These are phyloP conservation scores for Neostethus bicornis DNA, from an alignment of 2,797 vertebrate genomes.

Conservation along the genomic window DNA sequence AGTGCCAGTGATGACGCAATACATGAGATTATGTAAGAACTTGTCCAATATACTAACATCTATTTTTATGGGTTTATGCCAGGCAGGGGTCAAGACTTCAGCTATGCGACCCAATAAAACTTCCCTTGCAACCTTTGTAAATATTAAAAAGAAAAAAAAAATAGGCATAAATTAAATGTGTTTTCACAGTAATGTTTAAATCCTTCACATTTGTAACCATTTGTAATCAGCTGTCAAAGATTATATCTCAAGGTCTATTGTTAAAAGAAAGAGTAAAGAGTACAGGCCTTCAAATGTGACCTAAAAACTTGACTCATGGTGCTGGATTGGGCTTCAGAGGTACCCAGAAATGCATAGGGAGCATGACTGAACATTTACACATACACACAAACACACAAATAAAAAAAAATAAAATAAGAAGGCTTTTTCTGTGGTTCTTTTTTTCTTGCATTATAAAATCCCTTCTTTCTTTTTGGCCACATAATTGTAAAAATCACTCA, in stretches of 20 bases:
- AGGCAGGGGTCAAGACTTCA: neutral
- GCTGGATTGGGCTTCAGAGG: slow-evolving; percentile 67
- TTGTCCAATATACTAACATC: neutral
- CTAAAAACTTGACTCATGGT: neutral
- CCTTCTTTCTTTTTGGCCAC: slow-evolving; percentile 56
- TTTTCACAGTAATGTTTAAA: neutral
- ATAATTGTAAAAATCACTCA: slow-evolving; percentile 78
- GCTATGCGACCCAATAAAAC: too few species aligned
- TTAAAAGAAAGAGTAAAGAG: neutral
- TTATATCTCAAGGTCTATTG: neutral
- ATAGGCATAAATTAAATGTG: neutral
- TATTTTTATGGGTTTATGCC: too few species aligned
- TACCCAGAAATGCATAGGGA: slow-evolving; percentile 89
- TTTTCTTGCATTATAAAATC: slow-evolving; percentile 68
- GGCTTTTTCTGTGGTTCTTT: slow-evolving; percentile 58
- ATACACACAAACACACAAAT: slow-evolving; percentile 45
- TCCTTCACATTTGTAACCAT: neutral
- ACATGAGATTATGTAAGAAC: slow-evolving; percentile 27
- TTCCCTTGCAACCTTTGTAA: neutral
- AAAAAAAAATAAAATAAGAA: slow-evolving; percentile 66
- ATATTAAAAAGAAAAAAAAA: neutral
- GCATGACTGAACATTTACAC: slow-evolving; percentile 67
- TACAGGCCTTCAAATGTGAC: neutral
- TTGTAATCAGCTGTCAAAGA: neutral
- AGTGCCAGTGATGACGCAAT: slow-evolving; percentile 27